Evolutionary conservation across 2,797 vertebrate species (phyloP), one percentile per base, ranked within the genome.

Genomic region (Fundulus diaphanus): DNA sequence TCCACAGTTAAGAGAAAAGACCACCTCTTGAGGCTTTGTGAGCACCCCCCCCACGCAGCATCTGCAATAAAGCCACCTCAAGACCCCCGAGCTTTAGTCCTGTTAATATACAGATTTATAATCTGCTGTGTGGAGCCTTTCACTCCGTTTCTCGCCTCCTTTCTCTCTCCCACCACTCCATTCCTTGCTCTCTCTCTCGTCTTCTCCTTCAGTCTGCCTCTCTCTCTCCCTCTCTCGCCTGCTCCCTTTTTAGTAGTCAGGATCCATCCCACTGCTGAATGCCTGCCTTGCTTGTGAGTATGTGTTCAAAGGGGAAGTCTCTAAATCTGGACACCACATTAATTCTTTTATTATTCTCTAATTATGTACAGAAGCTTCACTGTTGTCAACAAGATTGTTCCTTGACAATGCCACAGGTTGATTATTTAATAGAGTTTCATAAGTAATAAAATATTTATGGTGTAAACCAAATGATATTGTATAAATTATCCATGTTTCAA

Each of bases 231-330:
- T 82, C 90, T 74, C 90, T 89, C 90, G 83, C 92, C 67, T 88
- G 87, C 91, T 82, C 73, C 89, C 95, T 96, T 93, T 95, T 96
- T 96, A 96, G 95, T 95, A 96, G 96, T 96, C 95, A 95, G 94
- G 91, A 95, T 95, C 92, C 95, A 96, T 96, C 94, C 94, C 93
- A 95, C 95, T 96, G 95, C 95, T 91, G 95, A 95, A 93, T 92
- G 93, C 92, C 91, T 94, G 94, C 93, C 94, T 92, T 91, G 92
- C 92, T 90, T 92, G 90, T 86, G 90, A 89, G 91, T 90, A 91
- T 94, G 86, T 87, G 85, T 92, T 92, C 86, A 88, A 88, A 89
- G 70, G 78, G 83, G 83, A 86, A 88, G 92, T 88, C 91, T 91
- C 76, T 92, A 90, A 89, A 86, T 94, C 89, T 86, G 86, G 77